A percentile compares a stretch with the other conserved stretches of the same genome.
Evolutionary conservation across 2,888 invertebrate genomes (phyloP).

Genomic region (Neria commutata): DNA sequence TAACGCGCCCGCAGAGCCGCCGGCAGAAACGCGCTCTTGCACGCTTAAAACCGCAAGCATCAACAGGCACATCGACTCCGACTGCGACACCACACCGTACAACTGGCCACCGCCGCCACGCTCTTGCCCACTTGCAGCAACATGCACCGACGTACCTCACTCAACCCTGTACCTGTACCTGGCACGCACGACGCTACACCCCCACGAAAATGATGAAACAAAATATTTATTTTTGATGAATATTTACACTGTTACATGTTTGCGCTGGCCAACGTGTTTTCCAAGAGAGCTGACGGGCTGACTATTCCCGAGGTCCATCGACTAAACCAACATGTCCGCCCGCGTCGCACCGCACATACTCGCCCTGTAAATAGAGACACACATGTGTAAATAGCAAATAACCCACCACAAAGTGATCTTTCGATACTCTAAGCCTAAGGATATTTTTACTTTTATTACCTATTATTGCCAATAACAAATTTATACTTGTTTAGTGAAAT

Average conservation of each 20-base stretch:
- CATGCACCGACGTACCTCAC: slow-evolving; percentile 26
- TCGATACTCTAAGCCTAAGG: slow-evolving; percentile 49
- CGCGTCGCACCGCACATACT: neutral
- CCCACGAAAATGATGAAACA: slow-evolving; percentile 49
- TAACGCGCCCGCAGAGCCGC: slow-evolving; percentile 50
- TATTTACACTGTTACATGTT: slow-evolving; percentile 43
- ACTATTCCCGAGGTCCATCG: neutral
- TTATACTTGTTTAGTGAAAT: slow-evolving; percentile 2
- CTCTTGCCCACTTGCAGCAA: slow-evolving; percentile 49
- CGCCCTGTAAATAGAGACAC: slow-evolving; percentile 31
- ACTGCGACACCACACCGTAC: slow-evolving; percentile 10
- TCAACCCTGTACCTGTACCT: slow-evolving; percentile 46
- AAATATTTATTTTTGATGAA: slow-evolving; percentile 47
- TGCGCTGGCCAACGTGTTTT: slow-evolving; percentile 37
- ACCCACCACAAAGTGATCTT: slow-evolving; percentile 51
- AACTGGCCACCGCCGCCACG: no score
- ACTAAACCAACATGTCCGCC: neutral
- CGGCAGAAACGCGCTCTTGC: slow-evolving; percentile 43
- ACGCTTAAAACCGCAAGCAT: slow-evolving; percentile 43
- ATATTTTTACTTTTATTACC: slow-evolving; percentile 16
- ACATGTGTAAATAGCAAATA: slow-evolving; percentile 51
- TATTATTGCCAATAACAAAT: slow-evolving; percentile 15
- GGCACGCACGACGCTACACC: slow-evolving; percentile 30
- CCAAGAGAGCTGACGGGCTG: neutral
- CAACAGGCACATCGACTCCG: slow-evolving; percentile 8